Base-by-base conservation (phyloP, 2,797 vertebrate species). In the Lacerta agilis region DNA sequence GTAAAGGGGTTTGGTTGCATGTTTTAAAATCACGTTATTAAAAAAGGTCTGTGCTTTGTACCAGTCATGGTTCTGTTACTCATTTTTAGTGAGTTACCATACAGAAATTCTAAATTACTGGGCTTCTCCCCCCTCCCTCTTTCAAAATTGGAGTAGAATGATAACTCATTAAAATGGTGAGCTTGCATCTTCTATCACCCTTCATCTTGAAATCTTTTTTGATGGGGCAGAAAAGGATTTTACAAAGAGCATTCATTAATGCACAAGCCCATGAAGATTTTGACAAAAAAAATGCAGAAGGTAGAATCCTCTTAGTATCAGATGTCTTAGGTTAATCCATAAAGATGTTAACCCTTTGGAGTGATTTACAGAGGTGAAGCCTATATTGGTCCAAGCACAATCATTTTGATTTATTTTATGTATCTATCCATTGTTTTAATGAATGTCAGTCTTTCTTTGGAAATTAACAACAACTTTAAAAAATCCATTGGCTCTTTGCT, bases 271-370 rank as follows among this genome's bases (percentile, higher is more conserved):
- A 55, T 10, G 71, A 55, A 10, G 80, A 77, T 78, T 77, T 49
- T 76, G 33, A 69, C n/a, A 23, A 77, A 87, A 49, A 69, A 27
- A 25, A 86, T 61, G 33, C 5, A 88, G 41, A 72, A 87, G 81
- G n/a, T 29, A 1, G 17, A 10, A 23, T 79, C 85, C 20, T 85
- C 0, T 36, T 79, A 85, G 64, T 49, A 67, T 78, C 33, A 0
- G 13, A 58, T 58, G 75, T 25, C 9, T 85, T 5, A 29, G 23
- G 36, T 25, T 85, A 81, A 87, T 86, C 89, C 85, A 82, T 80
- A 58, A 86, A 9, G 4, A 86, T 64, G 64, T 71, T 17, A 23
- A 81, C 9, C 33, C 36, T 86, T 84, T 89, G 83, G 77, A 55
- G 77, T 90, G 2, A 86, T 76, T 27, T 83, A 49, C 17, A 49